Conservation (phyloP, 2,888 invertebrate species). For the Harpalus rufipes region DNA sequence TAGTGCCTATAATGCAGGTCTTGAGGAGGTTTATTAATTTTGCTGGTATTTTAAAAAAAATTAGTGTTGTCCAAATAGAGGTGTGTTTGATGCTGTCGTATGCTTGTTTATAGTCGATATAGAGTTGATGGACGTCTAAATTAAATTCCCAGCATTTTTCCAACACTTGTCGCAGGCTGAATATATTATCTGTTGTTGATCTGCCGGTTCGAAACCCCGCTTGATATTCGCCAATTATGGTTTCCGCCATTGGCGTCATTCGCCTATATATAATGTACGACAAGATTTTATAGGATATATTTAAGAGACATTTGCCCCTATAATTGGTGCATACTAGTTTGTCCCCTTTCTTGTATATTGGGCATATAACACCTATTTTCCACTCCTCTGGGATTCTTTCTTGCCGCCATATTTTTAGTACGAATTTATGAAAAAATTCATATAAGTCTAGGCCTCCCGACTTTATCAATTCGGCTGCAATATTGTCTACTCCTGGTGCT, state of each 20-base stretch:
- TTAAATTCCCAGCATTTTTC: conserved; percentile 11
- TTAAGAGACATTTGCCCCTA: conserved; percentile 4
- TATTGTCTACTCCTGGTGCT: conserved; percentile 8
- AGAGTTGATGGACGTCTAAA: conserved; percentile 1
- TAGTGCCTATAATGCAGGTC: conserved; percentile 1
- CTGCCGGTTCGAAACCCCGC: neutral
- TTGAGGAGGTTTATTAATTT: conserved; percentile 12
- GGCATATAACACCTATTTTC: conserved; percentile 24
- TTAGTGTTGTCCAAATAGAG: neutral
- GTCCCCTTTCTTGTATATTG: conserved; percentile 5
- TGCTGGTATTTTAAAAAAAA: neutral
- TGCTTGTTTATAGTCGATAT: conserved; percentile 9
- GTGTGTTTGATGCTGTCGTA: neutral
- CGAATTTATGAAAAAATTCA: neutral
- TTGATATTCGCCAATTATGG: neutral
- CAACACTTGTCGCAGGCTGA: neutral
- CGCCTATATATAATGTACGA: neutral
- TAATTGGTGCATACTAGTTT: neutral
- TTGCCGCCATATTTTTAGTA: neutral
- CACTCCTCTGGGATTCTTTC: conserved; percentile 18
- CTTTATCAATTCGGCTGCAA: neutral
- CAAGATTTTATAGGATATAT: conserved; percentile 7
- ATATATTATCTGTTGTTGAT: conserved; percentile 10
- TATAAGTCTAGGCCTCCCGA: neutral
- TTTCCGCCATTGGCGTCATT: neutral